Evolutionary conservation across 64 coral and sea anemone genomes (phyloP).

Genomic region (Catalaphyllia jardinei): DNA sequence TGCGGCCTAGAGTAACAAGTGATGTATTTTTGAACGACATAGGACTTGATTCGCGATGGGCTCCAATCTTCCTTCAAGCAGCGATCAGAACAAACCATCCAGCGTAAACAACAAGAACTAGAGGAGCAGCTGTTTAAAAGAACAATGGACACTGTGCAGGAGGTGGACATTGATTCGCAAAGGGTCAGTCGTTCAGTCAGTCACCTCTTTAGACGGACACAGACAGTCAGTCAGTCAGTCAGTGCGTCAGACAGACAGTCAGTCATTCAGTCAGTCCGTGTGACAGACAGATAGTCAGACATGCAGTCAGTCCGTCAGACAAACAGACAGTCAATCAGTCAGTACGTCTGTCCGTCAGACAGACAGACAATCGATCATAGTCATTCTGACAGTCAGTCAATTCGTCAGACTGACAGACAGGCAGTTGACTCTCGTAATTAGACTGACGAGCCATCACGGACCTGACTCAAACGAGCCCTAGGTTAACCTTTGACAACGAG

Average conservation of each 20-base stretch:
- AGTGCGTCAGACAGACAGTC: not conserved
- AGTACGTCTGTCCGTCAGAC: too few species aligned
- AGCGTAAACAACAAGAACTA: constrained; percentile 86
- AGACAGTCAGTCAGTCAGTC: not conserved
- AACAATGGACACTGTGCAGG: constrained; percentile 68
- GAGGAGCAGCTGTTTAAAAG: constrained; percentile 86
- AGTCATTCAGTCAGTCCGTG: not conserved
- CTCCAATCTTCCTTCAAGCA: constrained; percentile 86
- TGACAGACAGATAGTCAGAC: not conserved
- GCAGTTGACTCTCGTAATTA: too few species aligned
- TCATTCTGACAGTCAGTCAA: too few species aligned
- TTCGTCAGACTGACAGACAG: too few species aligned
- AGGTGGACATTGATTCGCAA: constrained; percentile 77
- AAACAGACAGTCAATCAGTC: too few species aligned
- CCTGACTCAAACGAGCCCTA: too few species aligned
- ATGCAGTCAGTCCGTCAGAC: not conserved
- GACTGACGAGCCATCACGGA: too few species aligned
- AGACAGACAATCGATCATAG: too few species aligned
- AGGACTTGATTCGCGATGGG: constrained; percentile 87
- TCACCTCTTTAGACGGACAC: not conserved
- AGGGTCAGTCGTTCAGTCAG: constrained; percentile 49
- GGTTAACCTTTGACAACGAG: too few species aligned
- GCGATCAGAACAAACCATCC: constrained; percentile 68
- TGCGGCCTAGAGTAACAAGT: too few species aligned
- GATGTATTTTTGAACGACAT: not conserved